Evolutionary conservation across 2,888 invertebrate genomes (phyloP), one percentile per base, ranked within the genome.

Genomic region (Epinotia brunnichana): DNA sequence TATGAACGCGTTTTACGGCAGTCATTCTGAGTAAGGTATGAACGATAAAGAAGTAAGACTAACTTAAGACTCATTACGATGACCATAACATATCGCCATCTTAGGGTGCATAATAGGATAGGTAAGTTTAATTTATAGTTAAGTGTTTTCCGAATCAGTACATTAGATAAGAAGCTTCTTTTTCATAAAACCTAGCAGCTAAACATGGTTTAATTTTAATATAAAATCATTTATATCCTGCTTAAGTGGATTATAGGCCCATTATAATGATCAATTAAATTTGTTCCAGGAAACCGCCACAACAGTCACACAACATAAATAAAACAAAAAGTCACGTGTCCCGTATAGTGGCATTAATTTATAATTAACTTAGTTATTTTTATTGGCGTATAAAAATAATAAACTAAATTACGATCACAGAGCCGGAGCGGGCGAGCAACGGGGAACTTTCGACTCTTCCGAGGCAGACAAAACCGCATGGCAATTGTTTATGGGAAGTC

Each of bases 311-410:
- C 3, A 70, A 53, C 60, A 29, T 54, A 44, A 66, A 53, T 64
- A 71, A 44, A 48, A 59, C 57, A 60, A 53, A 53, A 44, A 72
- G 60, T 48, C 69, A 57, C 63, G 68, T 63, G 73, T 68, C 73
- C 68, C 62, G 39, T 63, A 73, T 73, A 63, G 29, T 60, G 29
- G 5, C 68, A 68, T 73, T 57, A 73, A 69, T 73, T 57, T 73
- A 73, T 73, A 73, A 73, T 73, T 73, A 69, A 69, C 68, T 73
- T 69, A 57, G 66, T 53, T 73, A 73, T 73, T 73, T 68, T 73
- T 68, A 73, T 73, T 73, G 57, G 68, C 51, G 51, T 59, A 73
- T 68, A 73, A 73, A 73, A 69, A 73, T 69, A 59, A 63, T 73
- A 69, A 63, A 73, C 69, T 63, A 41, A 69, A 73, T 73, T 73